Conservation (phyloP, 2,113 vertebrate genomes). For the Trematocara zebra region DNA sequence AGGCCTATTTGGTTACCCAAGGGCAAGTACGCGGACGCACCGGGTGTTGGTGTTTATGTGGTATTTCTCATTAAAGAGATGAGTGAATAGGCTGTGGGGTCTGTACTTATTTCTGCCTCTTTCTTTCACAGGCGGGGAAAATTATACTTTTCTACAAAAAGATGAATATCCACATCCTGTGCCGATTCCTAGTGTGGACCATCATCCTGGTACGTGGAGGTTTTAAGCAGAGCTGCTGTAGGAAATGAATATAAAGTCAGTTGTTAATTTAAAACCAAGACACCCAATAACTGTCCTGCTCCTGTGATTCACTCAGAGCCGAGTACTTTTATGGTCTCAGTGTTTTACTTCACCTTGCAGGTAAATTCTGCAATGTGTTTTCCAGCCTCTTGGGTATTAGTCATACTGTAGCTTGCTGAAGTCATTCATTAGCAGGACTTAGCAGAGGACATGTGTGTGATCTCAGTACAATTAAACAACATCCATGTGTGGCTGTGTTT, state of each 20-base stretch:
- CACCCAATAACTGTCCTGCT: not conserved
- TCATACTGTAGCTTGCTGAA: not conserved
- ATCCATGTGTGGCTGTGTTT: slow-evolving; percentile 55
- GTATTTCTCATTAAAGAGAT: slow-evolving; percentile 21
- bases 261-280: slow-evolving; percentile 5
- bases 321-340: not conserved
- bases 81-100: not conserved
- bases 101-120: not conserved
- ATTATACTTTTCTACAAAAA: slow-evolving; percentile 73
- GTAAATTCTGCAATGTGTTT: slow-evolving; percentile 9
- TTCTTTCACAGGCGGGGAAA: slow-evolving; percentile 70
- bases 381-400: slow-evolving; percentile 17
- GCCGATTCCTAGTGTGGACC: slow-evolving; percentile 77
- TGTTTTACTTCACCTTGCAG: slow-evolving; percentile 7
- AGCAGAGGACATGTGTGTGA: slow-evolving; percentile 37
- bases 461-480: slow-evolving; percentile 43
- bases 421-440: slow-evolving; percentile 40
- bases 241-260: not conserved
- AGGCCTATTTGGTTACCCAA: slow-evolving; percentile 62
- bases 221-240: not conserved
- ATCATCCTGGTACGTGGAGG: slow-evolving; percentile 74
- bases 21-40: not conserved
- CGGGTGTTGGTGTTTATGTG: slow-evolving; percentile 3
- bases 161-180: slow-evolving; percentile 63
- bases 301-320: slow-evolving; percentile 1